These are phyloP conservation scores for Micromesistius poutassou DNA, from an alignment of 2,797 vertebrate genomes.

Conservation along the genomic window DNA sequence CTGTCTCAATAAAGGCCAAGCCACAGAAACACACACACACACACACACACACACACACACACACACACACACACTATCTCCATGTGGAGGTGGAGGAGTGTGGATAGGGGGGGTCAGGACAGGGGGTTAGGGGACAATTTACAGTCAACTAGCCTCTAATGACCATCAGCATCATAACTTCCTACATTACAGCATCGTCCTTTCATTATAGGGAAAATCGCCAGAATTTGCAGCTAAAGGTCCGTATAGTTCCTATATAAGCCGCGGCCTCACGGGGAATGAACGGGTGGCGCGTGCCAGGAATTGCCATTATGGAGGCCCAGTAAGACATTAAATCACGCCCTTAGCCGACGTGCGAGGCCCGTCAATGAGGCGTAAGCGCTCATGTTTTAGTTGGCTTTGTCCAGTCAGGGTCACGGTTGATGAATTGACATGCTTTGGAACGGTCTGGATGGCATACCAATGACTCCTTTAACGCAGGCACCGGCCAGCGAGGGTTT, in stretches of 20 bases:
- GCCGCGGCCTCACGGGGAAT: neutral
- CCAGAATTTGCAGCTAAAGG: constrained; percentile 29
- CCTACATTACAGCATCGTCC: constrained; percentile 55
- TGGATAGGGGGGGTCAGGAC: neutral
- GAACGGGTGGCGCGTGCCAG: neutral
- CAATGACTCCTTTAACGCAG: no score
- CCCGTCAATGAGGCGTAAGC: no score
- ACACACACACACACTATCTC: neutral
- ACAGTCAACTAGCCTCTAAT: constrained; percentile 41
- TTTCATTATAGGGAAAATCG: constrained; percentile 46
- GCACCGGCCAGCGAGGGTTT: no score
- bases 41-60: neutral
- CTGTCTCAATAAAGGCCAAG: constrained; percentile 37
- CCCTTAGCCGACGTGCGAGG: no score
- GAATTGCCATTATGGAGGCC: no score
- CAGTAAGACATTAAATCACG: no score
- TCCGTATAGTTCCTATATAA: neutral
- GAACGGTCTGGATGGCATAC: no score
- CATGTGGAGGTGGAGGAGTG: neutral
- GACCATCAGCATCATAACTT: constrained; percentile 52
- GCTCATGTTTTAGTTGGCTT: no score
- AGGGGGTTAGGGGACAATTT: constrained; percentile 17
- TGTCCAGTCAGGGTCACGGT: no score
- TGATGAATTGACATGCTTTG: no score
- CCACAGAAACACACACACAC: constrained; percentile 20